These are phyloP conservation scores for Thomomys bottae DNA, from an alignment of 2,113 vertebrate genomes.

Conservation along the genomic window DNA sequence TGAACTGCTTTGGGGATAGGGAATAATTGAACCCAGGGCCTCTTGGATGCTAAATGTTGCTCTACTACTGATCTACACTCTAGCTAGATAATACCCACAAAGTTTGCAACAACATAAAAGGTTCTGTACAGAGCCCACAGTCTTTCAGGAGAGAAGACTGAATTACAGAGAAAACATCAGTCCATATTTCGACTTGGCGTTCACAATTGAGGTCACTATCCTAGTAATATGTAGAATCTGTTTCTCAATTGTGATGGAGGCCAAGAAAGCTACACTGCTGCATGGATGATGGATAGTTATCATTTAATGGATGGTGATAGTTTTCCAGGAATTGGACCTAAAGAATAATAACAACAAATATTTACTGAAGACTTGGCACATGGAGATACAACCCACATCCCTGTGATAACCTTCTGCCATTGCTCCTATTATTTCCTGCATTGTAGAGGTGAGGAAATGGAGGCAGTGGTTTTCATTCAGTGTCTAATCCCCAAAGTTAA, in stretches of 20 bases:
- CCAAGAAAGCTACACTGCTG: slow-evolving; percentile 6
- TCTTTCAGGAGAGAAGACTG: background rate
- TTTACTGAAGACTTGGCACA: background rate
- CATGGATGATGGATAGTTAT: background rate
- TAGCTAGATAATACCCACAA: background rate
- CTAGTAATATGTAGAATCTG: background rate
- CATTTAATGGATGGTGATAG: background rate
- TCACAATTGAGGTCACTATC: background rate
- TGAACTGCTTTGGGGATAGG: background rate
- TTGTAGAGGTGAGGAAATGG: background rate
- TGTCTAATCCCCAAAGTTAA: background rate
- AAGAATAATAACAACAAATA: background rate
- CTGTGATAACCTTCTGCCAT: background rate
- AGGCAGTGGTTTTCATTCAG: background rate
- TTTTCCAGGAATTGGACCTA: slow-evolving; percentile 37
- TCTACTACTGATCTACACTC: background rate
- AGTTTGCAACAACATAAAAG: background rate
- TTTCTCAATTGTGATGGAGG: background rate
- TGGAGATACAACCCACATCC: background rate
- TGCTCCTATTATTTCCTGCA: background rate
- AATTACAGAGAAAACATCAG: background rate
- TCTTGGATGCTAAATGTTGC: background rate
- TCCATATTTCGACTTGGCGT: background rate
- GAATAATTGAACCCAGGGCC: background rate
- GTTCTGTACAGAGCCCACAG: background rate